Conservation (phyloP, 1,140 invertebrate species). For the Pinna nobilis region DNA sequence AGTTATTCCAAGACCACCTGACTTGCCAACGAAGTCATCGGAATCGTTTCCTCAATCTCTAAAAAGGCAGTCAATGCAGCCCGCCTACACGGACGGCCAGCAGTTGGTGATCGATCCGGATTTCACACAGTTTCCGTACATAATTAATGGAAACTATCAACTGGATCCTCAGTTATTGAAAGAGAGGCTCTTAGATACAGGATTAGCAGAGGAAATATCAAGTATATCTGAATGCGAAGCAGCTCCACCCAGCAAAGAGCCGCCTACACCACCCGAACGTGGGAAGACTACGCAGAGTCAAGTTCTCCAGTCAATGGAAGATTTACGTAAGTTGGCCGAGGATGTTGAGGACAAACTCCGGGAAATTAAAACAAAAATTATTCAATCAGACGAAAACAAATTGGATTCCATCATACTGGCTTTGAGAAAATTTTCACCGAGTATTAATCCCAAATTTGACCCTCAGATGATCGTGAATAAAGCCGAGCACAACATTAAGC, state of each 20-base stretch:
- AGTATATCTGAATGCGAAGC: slow-evolving; percentile 27
- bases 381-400: slow-evolving; percentile 62
- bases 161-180: slow-evolving; percentile 65
- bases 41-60: too few species aligned
- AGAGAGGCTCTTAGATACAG: slow-evolving; percentile 64
- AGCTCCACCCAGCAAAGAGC: slow-evolving; percentile 1
- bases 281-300: background rate
- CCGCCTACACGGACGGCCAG: slow-evolving; percentile 18
- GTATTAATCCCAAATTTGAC: slow-evolving; percentile 37
- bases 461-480: slow-evolving; percentile 44
- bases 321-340: slow-evolving; percentile 60
- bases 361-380: slow-evolving; percentile 63
- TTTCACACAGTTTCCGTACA: slow-evolving; percentile 50
- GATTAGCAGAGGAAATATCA: slow-evolving; percentile 47
- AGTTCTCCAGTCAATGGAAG: slow-evolving; percentile 59
- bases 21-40: background rate
- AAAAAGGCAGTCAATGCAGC: too few species aligned
- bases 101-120: slow-evolving; percentile 40
- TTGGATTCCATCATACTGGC: slow-evolving; percentile 62
- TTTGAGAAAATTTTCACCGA: slow-evolving; percentile 63
- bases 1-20: background rate
- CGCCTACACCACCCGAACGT: slow-evolving; percentile 1
- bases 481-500: slow-evolving; percentile 52
- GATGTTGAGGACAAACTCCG: slow-evolving; percentile 63
- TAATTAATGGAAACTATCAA: slow-evolving; percentile 66